Percentiles rank a stretch among this genome's conserved stretches.
Evolutionary conservation across 2,888 invertebrate species (phyloP).

Genomic region (Ophion costatus): DNA sequence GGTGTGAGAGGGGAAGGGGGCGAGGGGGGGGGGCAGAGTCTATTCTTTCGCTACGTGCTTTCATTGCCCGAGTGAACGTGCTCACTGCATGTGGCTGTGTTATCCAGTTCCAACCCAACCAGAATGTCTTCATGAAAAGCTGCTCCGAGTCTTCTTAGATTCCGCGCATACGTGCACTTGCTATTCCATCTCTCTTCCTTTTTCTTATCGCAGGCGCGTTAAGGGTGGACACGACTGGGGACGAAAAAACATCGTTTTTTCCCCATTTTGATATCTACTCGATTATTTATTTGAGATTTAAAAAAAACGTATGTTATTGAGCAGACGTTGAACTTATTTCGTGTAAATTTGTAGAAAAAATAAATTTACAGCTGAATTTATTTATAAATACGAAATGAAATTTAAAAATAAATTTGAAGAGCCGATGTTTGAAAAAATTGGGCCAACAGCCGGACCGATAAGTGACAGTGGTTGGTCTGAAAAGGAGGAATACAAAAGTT

Average conservation of each 20-base stretch:
- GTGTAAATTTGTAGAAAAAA: too few relatives aligned
- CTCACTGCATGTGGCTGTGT: conserved; percentile 23
- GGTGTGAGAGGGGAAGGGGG: background rate
- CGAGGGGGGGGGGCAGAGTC: background rate
- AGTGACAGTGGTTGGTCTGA: too few relatives aligned
- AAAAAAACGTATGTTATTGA: too few relatives aligned
- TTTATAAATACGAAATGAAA: too few relatives aligned
- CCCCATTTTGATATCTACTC: background rate
- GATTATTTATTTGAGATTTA: background rate
- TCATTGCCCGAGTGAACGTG: conserved; percentile 53
- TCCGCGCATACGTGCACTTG: background rate
- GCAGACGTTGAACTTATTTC: too few relatives aligned
- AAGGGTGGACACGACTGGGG: background rate
- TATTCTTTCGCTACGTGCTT: conserved; percentile 39
- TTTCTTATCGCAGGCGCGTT: background rate
- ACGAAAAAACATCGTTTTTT: background rate
- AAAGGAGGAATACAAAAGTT: too few relatives aligned
- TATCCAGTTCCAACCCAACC: conserved; percentile 13
- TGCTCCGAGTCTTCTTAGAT: background rate
- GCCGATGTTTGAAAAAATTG: too few relatives aligned
- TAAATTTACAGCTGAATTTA: too few relatives aligned
- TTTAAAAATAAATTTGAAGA: too few relatives aligned
- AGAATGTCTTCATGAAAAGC: conserved; percentile 20
- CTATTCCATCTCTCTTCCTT: conserved; percentile 1
- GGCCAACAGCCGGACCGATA: too few relatives aligned